A percentile compares a stretch with the other conserved stretches of the same genome.
Evolutionary conservation across 2,797 vertebrate genomes (phyloP).

Genomic region (Esox masquinongy): DNA sequence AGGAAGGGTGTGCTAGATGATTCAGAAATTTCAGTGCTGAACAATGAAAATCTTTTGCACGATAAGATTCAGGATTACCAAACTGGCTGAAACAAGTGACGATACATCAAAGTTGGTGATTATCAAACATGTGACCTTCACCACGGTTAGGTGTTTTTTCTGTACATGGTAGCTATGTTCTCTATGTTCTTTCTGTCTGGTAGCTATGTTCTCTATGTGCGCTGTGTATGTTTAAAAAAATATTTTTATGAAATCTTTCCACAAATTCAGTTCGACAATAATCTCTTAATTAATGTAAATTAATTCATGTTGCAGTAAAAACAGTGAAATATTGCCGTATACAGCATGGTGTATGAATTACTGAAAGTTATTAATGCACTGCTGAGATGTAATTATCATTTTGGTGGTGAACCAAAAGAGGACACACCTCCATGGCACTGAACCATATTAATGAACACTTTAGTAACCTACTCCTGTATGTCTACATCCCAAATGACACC

Average conservation of each 20-base stretch:
- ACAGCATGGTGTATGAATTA: background rate
- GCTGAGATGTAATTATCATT: background rate
- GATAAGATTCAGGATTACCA: background rate
- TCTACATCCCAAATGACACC: background rate
- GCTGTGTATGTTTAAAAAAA: too few species aligned
- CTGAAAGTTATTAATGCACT: background rate
- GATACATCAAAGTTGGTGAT: background rate
- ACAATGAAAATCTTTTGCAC: background rate
- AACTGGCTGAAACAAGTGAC: background rate
- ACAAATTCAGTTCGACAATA: too few species aligned
- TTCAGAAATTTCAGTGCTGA: background rate
- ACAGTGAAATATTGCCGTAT: background rate
- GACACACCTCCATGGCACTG: constrained; percentile 1
- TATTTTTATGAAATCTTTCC: too few species aligned
- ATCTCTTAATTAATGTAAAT: too few species aligned
- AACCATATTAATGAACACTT: background rate
- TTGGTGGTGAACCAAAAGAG: constrained; percentile 10
- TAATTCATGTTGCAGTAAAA: too few species aligned
- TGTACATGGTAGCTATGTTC: too few species aligned
- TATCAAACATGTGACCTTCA: background rate
- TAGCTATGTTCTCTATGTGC: too few species aligned
- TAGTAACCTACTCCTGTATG: too few species aligned
- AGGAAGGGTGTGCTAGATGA: background rate
- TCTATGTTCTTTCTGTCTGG: too few species aligned
- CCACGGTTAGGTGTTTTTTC: background rate